Base-by-base conservation (phyloP, 2,797 vertebrate species). In the Lacerta agilis region DNA sequence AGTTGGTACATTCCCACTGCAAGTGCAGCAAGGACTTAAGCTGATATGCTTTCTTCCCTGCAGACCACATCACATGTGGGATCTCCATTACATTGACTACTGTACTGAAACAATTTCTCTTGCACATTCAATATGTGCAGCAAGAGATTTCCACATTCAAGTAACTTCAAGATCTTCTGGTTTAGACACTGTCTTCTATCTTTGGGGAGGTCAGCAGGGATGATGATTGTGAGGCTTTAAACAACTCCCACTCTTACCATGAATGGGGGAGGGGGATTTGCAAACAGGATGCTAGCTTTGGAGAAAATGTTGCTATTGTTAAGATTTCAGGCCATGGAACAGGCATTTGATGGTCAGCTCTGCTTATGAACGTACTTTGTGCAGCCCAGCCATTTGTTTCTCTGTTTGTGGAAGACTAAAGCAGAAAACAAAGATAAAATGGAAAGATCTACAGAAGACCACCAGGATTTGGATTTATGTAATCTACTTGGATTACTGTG, bases 401-500 rank as follows among this genome's bases (percentile, higher is more conserved):
- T 36, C 81, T 61, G 88, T 92, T 90, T 86, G 91, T 3, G 93
- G 86, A 91, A 93, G 91, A 94, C 93, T 95, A 87, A 90, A 93
- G 82, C 90, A 92, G 94, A 93, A 96, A 95, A 96, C 87, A 96
- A 96, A 96, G 94, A 94, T 90, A 92, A 89, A 91, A 94, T 89
- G 94, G 91, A 94, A 93, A 95, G 92, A 95, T 94, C 95, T 96
- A 91, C 93, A 92, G 94, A 97, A 97, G 95, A 97, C 95, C 94
- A 96, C 93, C 93, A 90, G 96, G 96, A 97, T 97, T 97, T 96
- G 96, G 96, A 97, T 97, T 96, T 95, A 96, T 89, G 91, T 97
- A 97, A 98, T 97, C 96, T 96, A 97, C 93, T 97, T 97, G 97
- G 95, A 97, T 97, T 96, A 96, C 93, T 94, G 94, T 61, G 94